Evolutionary conservation across 2,113 vertebrate genomes (phyloP), one percentile per base, ranked within the genome.

Genomic region (Nyctibius bracteatus): DNA sequence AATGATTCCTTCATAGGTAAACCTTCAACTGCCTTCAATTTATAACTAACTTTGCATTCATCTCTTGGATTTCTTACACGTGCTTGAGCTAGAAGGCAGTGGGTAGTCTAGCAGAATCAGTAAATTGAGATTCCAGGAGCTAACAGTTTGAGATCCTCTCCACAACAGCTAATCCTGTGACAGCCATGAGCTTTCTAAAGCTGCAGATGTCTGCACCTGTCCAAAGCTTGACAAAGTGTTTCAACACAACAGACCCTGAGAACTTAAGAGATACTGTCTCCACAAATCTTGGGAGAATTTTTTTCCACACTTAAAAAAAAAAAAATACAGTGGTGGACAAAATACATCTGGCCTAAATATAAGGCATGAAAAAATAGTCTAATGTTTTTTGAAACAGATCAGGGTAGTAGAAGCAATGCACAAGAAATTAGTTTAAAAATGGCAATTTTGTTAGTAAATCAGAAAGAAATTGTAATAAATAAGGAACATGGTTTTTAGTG

Each of bases 381-480:
- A 85, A 51, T 33, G n/a, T 79, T 97, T n/a, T 94, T 70, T 57
- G 67, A 90, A 88, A 86, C 62, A 94, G 83, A 83, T 43, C 25
- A 82, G 72, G 12, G 20, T 78, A 94, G 68, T 35, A 94, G 75
- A 92, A 95, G 74, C n/a, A 88, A 80, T 46, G 74, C 70, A 41
- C 84, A 94, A 94, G 58, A 87, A 78, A 85, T 57, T 49, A 74
- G 67, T 90, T 95, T 89, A 94, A 97, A 95, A 91, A 35, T 61
- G 71, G 66, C 95, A 82, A 96, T 96, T 91, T 96, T 68, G 82
- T 91, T 92, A 75, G 88, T 57, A 91, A 94, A 95, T 66, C 59
- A 83, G 94, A 96, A 97, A 97, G 78, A 94, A 89, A 68, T 79
- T 94, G 65, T 94, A 97, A 94, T 97, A 95, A 95, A 96, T 67